Percentiles rank a stretch among this genome's conserved stretches.
Conservation (phyloP, 2,113 vertebrate genomes). For the Seriola dumerili region DNA sequence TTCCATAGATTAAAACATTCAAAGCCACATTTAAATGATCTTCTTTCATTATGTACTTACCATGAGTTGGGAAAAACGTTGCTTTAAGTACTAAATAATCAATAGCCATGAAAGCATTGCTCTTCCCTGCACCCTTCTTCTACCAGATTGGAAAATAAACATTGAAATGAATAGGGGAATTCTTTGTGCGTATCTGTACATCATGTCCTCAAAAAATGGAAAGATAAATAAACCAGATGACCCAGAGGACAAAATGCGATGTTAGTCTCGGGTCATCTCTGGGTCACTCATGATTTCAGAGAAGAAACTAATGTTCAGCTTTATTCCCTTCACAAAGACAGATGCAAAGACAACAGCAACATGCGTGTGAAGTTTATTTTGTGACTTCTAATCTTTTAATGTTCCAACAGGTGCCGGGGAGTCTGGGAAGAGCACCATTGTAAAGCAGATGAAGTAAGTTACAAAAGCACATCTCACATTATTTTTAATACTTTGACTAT, state of each 20-base stretch:
- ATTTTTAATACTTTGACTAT: not conserved
- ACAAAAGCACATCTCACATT: not conserved
- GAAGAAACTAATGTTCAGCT: slow-evolving; percentile 29
- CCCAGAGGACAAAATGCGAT: slow-evolving; percentile 28
- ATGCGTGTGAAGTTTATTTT: not conserved
- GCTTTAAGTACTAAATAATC: not conserved
- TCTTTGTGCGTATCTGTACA: slow-evolving; percentile 31
- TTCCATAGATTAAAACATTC: not conserved
- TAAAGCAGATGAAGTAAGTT: slow-evolving; percentile 99
- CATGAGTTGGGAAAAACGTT: not conserved
- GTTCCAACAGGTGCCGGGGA: slow-evolving; percentile 92
- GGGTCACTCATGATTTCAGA: slow-evolving; percentile 25
- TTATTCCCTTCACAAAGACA: slow-evolving; percentile 1
- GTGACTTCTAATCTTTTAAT: slow-evolving; percentile 51
- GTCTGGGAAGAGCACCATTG: slow-evolving; percentile 98
- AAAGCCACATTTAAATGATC: not conserved
- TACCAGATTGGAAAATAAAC: slow-evolving; percentile 40
- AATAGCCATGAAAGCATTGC: not conserved
- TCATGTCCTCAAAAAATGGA: slow-evolving; percentile 31
- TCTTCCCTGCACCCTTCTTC: not conserved
- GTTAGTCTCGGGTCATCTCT: slow-evolving; percentile 19
- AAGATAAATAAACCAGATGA: slow-evolving; percentile 54
- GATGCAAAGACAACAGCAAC: not conserved
- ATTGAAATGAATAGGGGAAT: not conserved
- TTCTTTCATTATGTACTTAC: not conserved